Base-by-base conservation (phyloP, 2,113 vertebrate genomes). In the Apteryx owenii region DNA sequence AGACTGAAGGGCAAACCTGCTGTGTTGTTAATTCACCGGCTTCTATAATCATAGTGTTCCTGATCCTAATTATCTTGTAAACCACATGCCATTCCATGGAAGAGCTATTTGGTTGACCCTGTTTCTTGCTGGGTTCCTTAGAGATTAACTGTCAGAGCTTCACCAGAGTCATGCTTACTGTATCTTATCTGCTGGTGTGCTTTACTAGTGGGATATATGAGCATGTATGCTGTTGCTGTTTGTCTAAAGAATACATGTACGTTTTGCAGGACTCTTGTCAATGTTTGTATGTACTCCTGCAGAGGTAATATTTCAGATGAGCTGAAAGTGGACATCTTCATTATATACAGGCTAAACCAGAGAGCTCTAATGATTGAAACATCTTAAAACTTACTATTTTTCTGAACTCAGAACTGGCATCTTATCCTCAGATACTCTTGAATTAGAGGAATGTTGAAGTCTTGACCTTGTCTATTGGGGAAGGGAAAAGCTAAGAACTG, bases 31-130 rank as follows among this genome's bases (percentile, higher is more conserved):
- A 88, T 76, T 82, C 69, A 17, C 62, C 77, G 16, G 29, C 81
- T 78, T 91, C 88, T 92, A 3, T 88, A 88, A 94, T 85, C 83
- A 82, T 8, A 94, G 90, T 6, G 3, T 96, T 73, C 84, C 81
- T 86, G 75, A 69, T 86, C 58, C 48, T 95, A 91, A 84, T 96
- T 94, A 87, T 70, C 85, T 92, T 84, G 90, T 96, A 91, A 95
- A 78, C 7, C 31, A 33, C 79, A 10, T 80, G 94, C 93, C 88
- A 21, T 85, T 90, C 90, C 71, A 54, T 81, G 79, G 81, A 33
- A 96, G 56, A 71, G 31, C 69, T 58, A 77, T 2, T 60, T 66
- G 83, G 54, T 8, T 97, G 95, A 96, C 97, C 95, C 86, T 91
- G 31, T 97, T 97, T 88, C 79, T 68, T 50, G 3, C 83, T 61